Percentiles rank a stretch among this genome's conserved stretches.
Conservation (phyloP, 1,140 invertebrate species). For the Plectus sambesii region DNA sequence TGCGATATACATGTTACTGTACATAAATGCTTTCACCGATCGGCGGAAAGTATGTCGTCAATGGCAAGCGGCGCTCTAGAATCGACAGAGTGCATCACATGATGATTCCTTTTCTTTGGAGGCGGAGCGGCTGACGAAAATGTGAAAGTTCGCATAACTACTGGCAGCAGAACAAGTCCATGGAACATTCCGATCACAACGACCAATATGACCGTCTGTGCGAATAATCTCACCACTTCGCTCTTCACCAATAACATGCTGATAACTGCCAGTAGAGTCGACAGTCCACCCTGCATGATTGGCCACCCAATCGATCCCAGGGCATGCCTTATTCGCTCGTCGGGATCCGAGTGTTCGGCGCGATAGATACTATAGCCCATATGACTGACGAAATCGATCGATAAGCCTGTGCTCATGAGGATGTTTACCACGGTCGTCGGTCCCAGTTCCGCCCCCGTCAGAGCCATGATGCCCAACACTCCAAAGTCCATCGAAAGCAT, state of each 20-base stretch:
- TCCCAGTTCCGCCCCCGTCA: conserved; percentile 43
- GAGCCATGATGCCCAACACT: conserved; percentile 41
- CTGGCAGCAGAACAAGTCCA: conserved; percentile 40
- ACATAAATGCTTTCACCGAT: too few relatives aligned
- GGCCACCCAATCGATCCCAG: conserved; percentile 45
- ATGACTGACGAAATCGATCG: conserved; percentile 45
- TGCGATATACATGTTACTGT: too few relatives aligned
- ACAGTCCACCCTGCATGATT: conserved; percentile 41
- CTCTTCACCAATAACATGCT: conserved; percentile 42
- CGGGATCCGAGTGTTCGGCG: conserved; percentile 31
- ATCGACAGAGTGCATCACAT: too few relatives aligned
- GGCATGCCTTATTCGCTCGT: conserved; percentile 36
- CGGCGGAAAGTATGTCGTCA: too few relatives aligned
- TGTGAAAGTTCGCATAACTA: conserved; percentile 41
- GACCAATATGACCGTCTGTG: conserved; percentile 38
- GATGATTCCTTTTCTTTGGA: too few relatives aligned
- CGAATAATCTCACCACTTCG: conserved; percentile 44
- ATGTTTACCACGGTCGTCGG: conserved; percentile 45
- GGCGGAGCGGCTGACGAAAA: too few relatives aligned
- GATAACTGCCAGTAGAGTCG: conserved; percentile 32
- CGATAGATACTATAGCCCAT: conserved; percentile 42
- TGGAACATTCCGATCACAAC: conserved; percentile 43
- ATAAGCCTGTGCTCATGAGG: conserved; percentile 44
- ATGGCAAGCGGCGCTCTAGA: too few relatives aligned
- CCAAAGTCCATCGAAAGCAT: conserved; percentile 45